Conservation (phyloP, 2,888 invertebrate species). For the Epinotia nisella region DNA sequence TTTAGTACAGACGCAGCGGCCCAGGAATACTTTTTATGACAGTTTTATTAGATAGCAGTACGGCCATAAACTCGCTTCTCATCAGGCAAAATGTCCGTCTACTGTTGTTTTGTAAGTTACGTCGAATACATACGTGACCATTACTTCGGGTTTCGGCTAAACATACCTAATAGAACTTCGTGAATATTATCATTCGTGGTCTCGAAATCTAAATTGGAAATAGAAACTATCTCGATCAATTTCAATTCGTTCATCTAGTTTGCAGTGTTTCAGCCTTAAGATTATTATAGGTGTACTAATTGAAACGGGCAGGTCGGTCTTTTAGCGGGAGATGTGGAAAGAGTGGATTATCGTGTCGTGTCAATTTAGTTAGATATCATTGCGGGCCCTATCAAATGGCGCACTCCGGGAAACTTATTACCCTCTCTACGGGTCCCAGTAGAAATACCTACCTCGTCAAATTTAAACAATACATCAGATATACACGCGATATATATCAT, state of each 20-base stretch:
- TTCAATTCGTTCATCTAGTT: not conserved
- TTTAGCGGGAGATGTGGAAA: slow-evolving; percentile 47
- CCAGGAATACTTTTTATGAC: slow-evolving; percentile 65
- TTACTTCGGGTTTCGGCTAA: not conserved
- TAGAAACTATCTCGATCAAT: slow-evolving; percentile 9
- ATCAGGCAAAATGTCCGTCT: slow-evolving; percentile 60
- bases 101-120: slow-evolving; percentile 49
- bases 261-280: not conserved
- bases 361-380: slow-evolving; percentile 57
- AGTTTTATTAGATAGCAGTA: slow-evolving; percentile 69
- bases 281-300: slow-evolving; percentile 29
- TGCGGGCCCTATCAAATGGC: slow-evolving; percentile 54
- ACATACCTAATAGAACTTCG: not conserved
- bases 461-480: slow-evolving; percentile 7
- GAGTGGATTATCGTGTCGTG: slow-evolving; percentile 61
- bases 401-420: slow-evolving; percentile 37
- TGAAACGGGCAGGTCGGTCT: slow-evolving; percentile 44
- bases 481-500: not conserved
- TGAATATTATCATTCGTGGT: not conserved
- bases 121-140: slow-evolving; percentile 16
- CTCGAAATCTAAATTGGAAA: not conserved
- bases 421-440: slow-evolving; percentile 5
- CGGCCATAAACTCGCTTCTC: slow-evolving; percentile 68
- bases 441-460: slow-evolving; percentile 2
- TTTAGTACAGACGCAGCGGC: slow-evolving; percentile 49